Evolutionary conservation across 2,113 vertebrate genomes (phyloP).

Genomic region (Lepisosteus oculatus): DNA sequence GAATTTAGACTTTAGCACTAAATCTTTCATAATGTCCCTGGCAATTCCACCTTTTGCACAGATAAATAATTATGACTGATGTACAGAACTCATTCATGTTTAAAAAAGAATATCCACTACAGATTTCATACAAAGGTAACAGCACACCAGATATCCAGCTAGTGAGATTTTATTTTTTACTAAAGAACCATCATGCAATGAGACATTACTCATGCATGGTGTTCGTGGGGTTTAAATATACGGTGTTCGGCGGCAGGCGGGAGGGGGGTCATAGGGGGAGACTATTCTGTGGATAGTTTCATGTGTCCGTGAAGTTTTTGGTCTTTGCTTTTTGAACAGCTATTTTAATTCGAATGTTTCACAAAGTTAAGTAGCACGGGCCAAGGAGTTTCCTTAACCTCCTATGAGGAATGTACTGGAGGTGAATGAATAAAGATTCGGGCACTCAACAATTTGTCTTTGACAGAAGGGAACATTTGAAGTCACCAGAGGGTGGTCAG

Average conservation of each 20-base stretch:
- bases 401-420: constrained; percentile 63
- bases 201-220: no score
- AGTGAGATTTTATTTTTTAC: no score
- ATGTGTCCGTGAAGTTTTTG: constrained; percentile 20
- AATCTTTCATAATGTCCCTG: constrained; percentile 24
- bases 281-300: constrained; percentile 8
- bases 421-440: constrained; percentile 76
- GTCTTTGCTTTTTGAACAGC: constrained; percentile 44
- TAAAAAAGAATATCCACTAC: no score
- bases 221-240: not conserved
- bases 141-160: no score
- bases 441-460: constrained; percentile 85
- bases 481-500: constrained; percentile 76
- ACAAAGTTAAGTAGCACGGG: constrained; percentile 67
- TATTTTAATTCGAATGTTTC: constrained; percentile 41
- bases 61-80: constrained; percentile 21
- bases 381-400: constrained; percentile 80
- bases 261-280: no score
- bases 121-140: no score
- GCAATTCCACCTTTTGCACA: constrained; percentile 19
- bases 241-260: no score
- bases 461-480: constrained; percentile 80
- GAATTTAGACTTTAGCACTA: constrained; percentile 35
- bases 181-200: no score
- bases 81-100: constrained; percentile 5